Conservation (phyloP, 2,797 vertebrate species). For the Selene dorsalis region DNA sequence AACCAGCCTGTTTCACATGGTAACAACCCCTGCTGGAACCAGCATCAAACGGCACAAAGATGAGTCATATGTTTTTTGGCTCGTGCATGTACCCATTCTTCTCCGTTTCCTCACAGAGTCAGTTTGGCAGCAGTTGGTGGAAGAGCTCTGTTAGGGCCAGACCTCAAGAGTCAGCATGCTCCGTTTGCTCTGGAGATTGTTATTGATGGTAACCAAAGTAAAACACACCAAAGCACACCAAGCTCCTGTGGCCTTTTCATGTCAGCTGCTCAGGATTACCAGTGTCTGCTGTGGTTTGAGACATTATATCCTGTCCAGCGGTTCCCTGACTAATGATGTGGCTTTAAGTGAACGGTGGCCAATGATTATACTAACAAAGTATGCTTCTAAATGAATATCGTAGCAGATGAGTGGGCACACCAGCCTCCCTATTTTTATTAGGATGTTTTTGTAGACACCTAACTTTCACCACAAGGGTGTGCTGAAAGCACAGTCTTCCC, state of each 20-base stretch:
- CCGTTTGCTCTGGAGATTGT: conserved; percentile 49
- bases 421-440: conserved; percentile 16
- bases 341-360: conserved; percentile 10
- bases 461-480: conserved; percentile 75
- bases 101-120: conserved; percentile 60
- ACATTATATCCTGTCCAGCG: neutral
- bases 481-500: conserved; percentile 52
- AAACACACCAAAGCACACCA: conserved; percentile 37
- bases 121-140: conserved; percentile 65
- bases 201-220: conserved; percentile 49
- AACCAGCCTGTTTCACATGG: conserved; percentile 54
- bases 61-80: conserved; percentile 80
- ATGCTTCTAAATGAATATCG: conserved; percentile 6
- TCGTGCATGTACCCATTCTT: conserved; percentile 62
- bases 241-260: neutral
- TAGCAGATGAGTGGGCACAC: neutral
- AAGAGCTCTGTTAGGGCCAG: conserved; percentile 62
- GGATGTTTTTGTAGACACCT: conserved; percentile 54
- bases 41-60: conserved; percentile 50
- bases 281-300: conserved; percentile 34
- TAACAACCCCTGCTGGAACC: conserved; percentile 63
- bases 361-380: conserved; percentile 1
- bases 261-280: conserved; percentile 42
- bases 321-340: conserved; percentile 35
- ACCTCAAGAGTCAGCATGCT: conserved; percentile 46